Evolutionary conservation across 2,797 vertebrate genomes (phyloP).

Genomic region (Pipistrellus nathusii): DNA sequence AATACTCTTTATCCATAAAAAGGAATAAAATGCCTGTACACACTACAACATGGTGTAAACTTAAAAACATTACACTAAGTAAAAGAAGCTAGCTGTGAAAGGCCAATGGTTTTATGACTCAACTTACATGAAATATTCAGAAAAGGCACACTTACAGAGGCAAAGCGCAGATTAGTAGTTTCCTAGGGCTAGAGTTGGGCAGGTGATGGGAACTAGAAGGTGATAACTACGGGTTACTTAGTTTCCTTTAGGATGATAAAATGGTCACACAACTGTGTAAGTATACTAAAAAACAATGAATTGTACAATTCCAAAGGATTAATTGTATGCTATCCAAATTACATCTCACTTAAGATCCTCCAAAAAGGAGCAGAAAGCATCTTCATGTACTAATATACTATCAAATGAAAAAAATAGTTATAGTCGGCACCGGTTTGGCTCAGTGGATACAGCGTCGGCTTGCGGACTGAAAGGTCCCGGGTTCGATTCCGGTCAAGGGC

Average conservation of each 20-base stretch:
- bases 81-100: neutral
- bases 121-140: neutral
- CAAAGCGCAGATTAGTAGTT: neutral
- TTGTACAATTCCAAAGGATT: neutral
- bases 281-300: slow-evolving; percentile 14
- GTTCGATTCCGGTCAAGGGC: too few species aligned
- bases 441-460: too few species aligned
- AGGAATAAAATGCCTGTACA: neutral
- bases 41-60: neutral
- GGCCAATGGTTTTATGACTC: neutral
- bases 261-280: neutral
- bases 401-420: neutral
- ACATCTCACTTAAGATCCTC: neutral
- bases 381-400: neutral
- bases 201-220: neutral
- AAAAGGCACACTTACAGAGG: neutral
- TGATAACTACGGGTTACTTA: neutral
- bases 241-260: neutral
- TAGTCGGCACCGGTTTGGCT: too few species aligned
- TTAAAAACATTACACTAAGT: neutral
- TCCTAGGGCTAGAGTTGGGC: neutral
- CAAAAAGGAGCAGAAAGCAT: neutral
- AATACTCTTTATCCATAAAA: slow-evolving; percentile 9
- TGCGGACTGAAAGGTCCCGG: too few species aligned
- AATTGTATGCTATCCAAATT: neutral